A percentile compares a stretch with the other conserved stretches of the same genome.
Conservation (phyloP, 2,797 vertebrate species). For the Macroramphosus scolopax region DNA sequence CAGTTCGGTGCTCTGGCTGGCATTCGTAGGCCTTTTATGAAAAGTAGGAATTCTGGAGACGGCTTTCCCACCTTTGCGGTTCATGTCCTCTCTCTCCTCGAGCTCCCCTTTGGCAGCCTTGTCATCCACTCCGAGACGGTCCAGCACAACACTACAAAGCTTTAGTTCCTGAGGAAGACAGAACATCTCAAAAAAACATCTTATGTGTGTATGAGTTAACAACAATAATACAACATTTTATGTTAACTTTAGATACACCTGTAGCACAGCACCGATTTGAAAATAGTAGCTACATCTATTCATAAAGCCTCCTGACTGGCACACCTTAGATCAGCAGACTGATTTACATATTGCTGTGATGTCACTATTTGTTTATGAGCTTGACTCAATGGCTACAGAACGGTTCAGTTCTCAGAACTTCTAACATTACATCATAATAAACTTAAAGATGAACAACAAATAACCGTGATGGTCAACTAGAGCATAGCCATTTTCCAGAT, state of each 20-base stretch:
- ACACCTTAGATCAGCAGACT: background rate
- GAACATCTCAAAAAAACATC: background rate
- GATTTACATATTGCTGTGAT: background rate
- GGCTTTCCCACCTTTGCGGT: conserved; percentile 63
- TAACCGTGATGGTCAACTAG: too few relatives aligned
- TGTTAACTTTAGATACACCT: background rate
- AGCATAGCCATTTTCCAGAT: too few relatives aligned
- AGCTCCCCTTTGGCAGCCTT: conserved; percentile 44
- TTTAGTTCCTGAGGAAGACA: conserved; percentile 53
- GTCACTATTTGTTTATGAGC: conserved; percentile 26
- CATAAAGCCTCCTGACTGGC: conserved; percentile 12
- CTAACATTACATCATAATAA: too few relatives aligned
- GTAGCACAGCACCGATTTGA: background rate
- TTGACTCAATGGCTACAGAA: conserved; percentile 1
- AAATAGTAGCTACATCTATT: conserved; percentile 31
- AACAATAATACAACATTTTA: background rate
- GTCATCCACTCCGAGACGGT: conserved; percentile 46
- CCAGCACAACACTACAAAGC: conserved; percentile 60
- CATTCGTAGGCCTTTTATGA: conserved; percentile 57
- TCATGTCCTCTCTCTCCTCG: conserved; percentile 66
- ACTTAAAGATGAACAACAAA: background rate
- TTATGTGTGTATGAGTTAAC: background rate
- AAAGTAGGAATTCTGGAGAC: conserved; percentile 79
- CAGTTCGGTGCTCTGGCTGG: conserved; percentile 27
- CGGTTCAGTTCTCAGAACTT: too few relatives aligned